Evolutionary conservation across 2,113 vertebrate species (phyloP).

Genomic region (Tetraodon nigroviridis): DNA sequence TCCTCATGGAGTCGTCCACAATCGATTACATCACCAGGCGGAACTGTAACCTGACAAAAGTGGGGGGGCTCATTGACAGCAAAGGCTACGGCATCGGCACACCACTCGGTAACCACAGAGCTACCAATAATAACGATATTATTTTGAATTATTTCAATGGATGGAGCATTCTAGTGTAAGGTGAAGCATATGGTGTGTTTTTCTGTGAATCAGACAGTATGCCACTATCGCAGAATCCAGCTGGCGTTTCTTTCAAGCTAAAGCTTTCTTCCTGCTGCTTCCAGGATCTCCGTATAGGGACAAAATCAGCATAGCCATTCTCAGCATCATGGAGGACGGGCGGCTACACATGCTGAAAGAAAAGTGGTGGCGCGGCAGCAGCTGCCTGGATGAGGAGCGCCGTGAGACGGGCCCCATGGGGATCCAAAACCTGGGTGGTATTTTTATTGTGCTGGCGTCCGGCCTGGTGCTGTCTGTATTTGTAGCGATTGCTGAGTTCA

Average conservation of each 20-base stretch:
- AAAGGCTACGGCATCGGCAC: constrained; percentile 99
- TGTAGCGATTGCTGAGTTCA: constrained; percentile 94
- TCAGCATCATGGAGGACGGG: constrained; percentile 94
- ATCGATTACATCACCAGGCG: constrained; percentile 93
- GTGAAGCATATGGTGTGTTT: constrained; percentile 8
- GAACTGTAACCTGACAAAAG: constrained; percentile 97
- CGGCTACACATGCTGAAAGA: constrained; percentile 94
- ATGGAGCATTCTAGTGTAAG: constrained; percentile 16
- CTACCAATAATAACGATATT: no score
- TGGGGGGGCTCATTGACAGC: constrained; percentile 93
- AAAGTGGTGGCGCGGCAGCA: constrained; percentile 95
- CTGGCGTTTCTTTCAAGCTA: constrained; percentile 51
- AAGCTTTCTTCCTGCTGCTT: constrained; percentile 52
- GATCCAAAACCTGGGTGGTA: constrained; percentile 94
- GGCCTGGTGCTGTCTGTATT: constrained; percentile 92
- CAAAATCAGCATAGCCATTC: constrained; percentile 96
- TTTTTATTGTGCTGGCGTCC: constrained; percentile 95
- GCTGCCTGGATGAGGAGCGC: constrained; percentile 89
- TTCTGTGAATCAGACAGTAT: constrained; percentile 26
- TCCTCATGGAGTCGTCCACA: constrained; percentile 96
- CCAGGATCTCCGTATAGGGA: constrained; percentile 95
- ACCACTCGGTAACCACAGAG: constrained; percentile 81
- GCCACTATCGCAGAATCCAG: constrained; percentile 56
- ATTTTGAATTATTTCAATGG: constrained; percentile 3
- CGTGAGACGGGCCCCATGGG: constrained; percentile 92